A percentile compares a stretch with the other conserved stretches of the same genome.
Evolutionary conservation across 2,888 invertebrate species (phyloP).

Genomic region (Cylloceria caligata): DNA sequence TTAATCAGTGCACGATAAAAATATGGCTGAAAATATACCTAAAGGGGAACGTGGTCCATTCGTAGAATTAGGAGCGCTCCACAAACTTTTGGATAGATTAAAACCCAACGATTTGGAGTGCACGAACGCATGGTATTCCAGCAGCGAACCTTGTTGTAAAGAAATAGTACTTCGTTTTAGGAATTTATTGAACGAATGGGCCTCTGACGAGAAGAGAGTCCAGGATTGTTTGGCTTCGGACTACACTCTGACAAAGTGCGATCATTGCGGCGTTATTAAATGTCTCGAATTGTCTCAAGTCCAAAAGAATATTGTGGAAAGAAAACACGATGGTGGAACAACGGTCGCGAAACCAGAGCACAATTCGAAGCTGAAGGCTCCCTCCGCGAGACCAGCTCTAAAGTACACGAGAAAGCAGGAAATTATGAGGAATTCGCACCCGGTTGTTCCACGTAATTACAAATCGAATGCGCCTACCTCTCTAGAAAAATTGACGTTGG

Average conservation of each 20-base stretch:
- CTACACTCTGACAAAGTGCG: slow-evolving; percentile 70
- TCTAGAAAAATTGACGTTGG: slow-evolving; percentile 2
- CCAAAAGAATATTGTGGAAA: not conserved
- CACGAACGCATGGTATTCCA: slow-evolving; percentile 49
- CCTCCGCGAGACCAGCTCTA: not conserved
- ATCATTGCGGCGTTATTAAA: slow-evolving; percentile 74
- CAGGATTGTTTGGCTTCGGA: slow-evolving; percentile 67
- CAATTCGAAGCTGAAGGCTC: not conserved
- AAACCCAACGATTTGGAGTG: slow-evolving; percentile 58
- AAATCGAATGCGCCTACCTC: not conserved
- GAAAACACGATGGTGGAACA: not conserved
- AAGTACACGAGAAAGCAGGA: slow-evolving; percentile 25
- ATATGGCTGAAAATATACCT: not conserved
- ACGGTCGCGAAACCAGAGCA: not conserved
- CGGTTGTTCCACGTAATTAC: not conserved
- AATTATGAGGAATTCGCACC: slow-evolving; percentile 26
- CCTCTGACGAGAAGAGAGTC: slow-evolving; percentile 60
- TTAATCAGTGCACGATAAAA: not conserved
- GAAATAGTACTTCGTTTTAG: slow-evolving; percentile 66
- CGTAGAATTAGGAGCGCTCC: slow-evolving; percentile 70
- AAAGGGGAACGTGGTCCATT: slow-evolving; percentile 10
- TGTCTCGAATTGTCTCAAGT: not conserved
- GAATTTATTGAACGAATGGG: slow-evolving; percentile 63
- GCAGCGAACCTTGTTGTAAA: slow-evolving; percentile 56
- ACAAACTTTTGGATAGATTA: slow-evolving; percentile 66